phyloP scores from a whole-genome alignment of 2,797 vertebrate species.

The Scolopax rusticola region DNA sequence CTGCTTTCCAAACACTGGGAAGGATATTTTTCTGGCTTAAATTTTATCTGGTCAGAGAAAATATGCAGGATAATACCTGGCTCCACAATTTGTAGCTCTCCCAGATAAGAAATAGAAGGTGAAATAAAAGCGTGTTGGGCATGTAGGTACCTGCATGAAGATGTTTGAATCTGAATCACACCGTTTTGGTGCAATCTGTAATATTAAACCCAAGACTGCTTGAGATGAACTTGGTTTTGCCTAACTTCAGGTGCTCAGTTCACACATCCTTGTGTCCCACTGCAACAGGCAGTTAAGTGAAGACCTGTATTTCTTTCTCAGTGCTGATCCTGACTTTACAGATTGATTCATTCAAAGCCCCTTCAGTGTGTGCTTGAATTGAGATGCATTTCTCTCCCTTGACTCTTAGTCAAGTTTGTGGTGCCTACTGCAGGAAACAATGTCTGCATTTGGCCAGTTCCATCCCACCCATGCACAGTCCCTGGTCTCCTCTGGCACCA shows the following conservation, averaged over 20 bases:
- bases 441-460: neutral
- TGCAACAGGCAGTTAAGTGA: neutral
- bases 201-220: neutral
- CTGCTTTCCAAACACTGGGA: neutral
- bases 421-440: neutral
- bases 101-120: no score
- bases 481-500: accelerated
- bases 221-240: neutral
- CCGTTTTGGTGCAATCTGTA: neutral
- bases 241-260: neutral
- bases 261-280: neutral
- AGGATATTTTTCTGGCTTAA: neutral
- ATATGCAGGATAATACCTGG: accelerated
- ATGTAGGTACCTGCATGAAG: neutral
- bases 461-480: no score
- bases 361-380: neutral
- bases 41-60: neutral
- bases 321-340: neutral
- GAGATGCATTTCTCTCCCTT: neutral
- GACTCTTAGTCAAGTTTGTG: neutral
- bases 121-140: neutral
- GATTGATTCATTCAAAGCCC: neutral
- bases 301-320: neutral
- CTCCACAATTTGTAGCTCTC: neutral
- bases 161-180: accelerated